Evolutionary conservation across 1,140 invertebrate species (phyloP).

Genomic region (Harlomillsia oculata): DNA sequence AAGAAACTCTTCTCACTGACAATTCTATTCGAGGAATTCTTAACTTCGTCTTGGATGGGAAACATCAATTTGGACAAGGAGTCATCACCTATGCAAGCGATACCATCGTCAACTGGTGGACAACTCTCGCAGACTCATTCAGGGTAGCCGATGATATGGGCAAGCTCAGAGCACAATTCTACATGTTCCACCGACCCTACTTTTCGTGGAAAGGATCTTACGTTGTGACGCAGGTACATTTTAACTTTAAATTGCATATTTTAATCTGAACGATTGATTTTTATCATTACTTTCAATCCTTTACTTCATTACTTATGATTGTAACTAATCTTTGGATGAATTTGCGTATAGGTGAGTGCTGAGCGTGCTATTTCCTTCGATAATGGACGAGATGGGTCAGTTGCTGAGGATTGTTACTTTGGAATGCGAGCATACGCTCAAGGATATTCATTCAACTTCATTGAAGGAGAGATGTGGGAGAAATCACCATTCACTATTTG

Average conservation of each 20-base stretch:
- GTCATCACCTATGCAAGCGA: slow-evolving; percentile 97
- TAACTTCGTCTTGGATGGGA: slow-evolving; percentile 90
- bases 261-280: background rate
- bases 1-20: slow-evolving; percentile 90
- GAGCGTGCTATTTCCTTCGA: slow-evolving; percentile 88
- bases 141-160: slow-evolving; percentile 96
- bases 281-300: background rate
- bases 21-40: slow-evolving; percentile 83
- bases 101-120: slow-evolving; percentile 89
- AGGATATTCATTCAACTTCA: slow-evolving; percentile 81
- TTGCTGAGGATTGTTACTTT: slow-evolving; percentile 96
- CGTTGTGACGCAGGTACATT: slow-evolving; percentile 75
- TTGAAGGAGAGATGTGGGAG: slow-evolving; percentile 96
- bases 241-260: background rate
- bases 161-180: slow-evolving; percentile 84
- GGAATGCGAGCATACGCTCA: slow-evolving; percentile 81
- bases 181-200: slow-evolving; percentile 84
- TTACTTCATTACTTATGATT: background rate
- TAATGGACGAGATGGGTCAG: slow-evolving; percentile 86
- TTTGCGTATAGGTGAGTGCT: slow-evolving; percentile 50
- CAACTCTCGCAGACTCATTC: slow-evolving; percentile 91
- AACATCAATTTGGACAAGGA: slow-evolving; percentile 94
- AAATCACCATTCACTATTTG: slow-evolving; percentile 89
- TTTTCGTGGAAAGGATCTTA: slow-evolving; percentile 98
- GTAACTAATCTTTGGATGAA: background rate